phyloP scores from a whole-genome alignment of 2,113 vertebrate genomes.

The Ondatra zibethicus region DNA sequence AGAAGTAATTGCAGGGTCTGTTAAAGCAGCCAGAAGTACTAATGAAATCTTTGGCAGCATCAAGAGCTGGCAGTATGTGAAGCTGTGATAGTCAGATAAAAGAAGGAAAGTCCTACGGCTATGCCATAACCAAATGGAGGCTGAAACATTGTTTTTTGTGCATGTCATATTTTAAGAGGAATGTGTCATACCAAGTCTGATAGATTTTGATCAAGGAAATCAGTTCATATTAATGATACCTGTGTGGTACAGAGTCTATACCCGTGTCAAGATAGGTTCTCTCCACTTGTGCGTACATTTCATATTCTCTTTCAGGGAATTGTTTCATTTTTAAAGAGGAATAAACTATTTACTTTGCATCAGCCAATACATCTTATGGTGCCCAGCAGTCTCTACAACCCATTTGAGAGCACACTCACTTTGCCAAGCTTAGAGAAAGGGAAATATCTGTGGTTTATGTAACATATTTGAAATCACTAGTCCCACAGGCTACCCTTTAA shows the following conservation, averaged over 20 bases:
- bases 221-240: background rate
- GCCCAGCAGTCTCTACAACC: background rate
- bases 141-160: constrained; percentile 26
- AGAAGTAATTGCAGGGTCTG: background rate
- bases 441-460: background rate
- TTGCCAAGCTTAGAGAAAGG: background rate
- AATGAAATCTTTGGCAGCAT: background rate
- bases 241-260: background rate
- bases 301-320: background rate
- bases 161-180: background rate
- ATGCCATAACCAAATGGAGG: background rate
- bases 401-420: background rate
- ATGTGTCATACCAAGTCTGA: background rate
- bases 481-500: background rate
- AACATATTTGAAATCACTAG: background rate
- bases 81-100: constrained; percentile 34
- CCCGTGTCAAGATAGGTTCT: background rate
- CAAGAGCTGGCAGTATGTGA: background rate
- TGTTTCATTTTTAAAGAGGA: background rate
- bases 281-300: background rate
- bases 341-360: background rate
- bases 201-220: background rate
- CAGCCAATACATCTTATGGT: background rate
- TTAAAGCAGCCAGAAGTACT: background rate
- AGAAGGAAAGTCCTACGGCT: background rate